Percentiles rank a stretch among this genome's conserved stretches.
Conservation (phyloP, 1,140 invertebrate species). For the Aphidius ervi region DNA sequence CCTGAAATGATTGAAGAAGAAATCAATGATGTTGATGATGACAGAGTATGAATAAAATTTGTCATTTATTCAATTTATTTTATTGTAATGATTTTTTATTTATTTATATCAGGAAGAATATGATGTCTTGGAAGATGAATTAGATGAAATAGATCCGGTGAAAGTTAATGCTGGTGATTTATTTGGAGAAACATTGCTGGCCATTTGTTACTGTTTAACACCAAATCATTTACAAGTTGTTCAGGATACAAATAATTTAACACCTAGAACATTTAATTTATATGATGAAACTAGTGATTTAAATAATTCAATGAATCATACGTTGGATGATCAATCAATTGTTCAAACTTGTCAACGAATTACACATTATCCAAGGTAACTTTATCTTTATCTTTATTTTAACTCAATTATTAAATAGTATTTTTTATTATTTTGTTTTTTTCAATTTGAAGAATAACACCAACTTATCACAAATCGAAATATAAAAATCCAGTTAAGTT, state of each 20-base stretch:
- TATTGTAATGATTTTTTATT: background rate
- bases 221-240: constrained; percentile 5
- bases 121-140: constrained; percentile 40
- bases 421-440: no score
- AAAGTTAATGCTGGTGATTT: constrained; percentile 36
- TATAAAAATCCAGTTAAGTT: constrained; percentile 2
- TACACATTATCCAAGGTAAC: no score
- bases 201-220: constrained; percentile 32
- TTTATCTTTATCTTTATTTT: no score
- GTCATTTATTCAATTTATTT: constrained; percentile 4
- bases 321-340: no score
- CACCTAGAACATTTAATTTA: no score
- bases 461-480: background rate
- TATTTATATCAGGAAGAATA: constrained; percentile 34
- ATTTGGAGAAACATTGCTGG: constrained; percentile 38
- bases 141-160: constrained; percentile 43
- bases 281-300: no score
- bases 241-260: background rate
- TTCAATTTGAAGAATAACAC: background rate
- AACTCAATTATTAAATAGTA: no score
- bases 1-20: constrained; percentile 31
- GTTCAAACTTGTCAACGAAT: no score
- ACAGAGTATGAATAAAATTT: constrained; percentile 30
- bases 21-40: constrained; percentile 33
- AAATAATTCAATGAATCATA: no score